A percentile compares a stretch with the other conserved stretches of the same genome.
Evolutionary conservation across 2,113 vertebrate genomes (phyloP).

Genomic region (Theristicus caerulescens): DNA sequence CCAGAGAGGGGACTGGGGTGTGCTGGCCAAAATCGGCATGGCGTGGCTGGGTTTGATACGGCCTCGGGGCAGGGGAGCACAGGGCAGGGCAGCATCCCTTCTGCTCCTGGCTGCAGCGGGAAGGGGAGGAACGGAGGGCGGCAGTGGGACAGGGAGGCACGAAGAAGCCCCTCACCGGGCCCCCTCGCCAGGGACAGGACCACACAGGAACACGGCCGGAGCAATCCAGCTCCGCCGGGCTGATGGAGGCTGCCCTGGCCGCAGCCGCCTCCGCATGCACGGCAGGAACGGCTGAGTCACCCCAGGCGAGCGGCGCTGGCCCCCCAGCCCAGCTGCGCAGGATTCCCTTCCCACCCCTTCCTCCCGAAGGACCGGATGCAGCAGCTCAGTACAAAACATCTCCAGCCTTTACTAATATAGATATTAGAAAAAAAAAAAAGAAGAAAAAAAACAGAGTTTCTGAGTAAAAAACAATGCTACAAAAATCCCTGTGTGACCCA

Average conservation of each 20-base stretch:
- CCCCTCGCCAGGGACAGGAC: not conserved
- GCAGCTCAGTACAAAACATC: conserved; percentile 54
- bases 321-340: not conserved
- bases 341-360: conserved; percentile 54
- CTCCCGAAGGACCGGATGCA: not conserved
- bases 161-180: not conserved
- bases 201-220: rapidly evolving
- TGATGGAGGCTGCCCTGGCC: not conserved
- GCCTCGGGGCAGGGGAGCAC: rapidly evolving
- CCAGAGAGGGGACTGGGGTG: not conserved
- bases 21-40: not conserved
- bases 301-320: not conserved
- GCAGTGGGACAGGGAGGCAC: not conserved
- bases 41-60: not conserved
- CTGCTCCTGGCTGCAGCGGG: rapidly evolving
- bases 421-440: conserved; percentile 4
- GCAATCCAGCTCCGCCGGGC: not conserved
- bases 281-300: conserved; percentile 22
- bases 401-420: conserved; percentile 65
- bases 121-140: not conserved
- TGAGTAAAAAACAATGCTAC: conserved; percentile 29
- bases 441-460: not conserved
- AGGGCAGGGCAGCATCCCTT: not conserved
- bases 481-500: conserved; percentile 10
- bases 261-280: not conserved